A percentile compares a stretch with the other conserved stretches of the same genome.
These are phyloP conservation scores for Acrossocheilus fasciatus DNA, from an alignment of 2,797 vertebrate genomes.

Conservation along the genomic window DNA sequence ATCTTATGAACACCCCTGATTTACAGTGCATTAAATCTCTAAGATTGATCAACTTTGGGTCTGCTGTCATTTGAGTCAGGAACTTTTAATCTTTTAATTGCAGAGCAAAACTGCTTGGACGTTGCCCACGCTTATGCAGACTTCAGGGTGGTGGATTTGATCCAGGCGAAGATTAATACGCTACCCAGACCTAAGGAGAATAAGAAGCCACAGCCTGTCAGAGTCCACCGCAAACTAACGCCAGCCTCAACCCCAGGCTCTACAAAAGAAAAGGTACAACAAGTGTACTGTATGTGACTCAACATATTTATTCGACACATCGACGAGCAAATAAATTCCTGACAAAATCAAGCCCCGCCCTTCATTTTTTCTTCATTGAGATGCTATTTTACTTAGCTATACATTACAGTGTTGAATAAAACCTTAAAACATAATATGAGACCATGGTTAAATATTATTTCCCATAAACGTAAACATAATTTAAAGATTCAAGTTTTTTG, in stretches of 20 bases:
- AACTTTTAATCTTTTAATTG: conserved; percentile 53
- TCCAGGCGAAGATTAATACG: conserved; percentile 81
- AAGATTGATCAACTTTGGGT: conserved; percentile 37
- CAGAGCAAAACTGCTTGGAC: conserved; percentile 85
- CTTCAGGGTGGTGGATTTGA: conserved; percentile 78
- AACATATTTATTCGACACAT: background rate
- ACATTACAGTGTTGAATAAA: background rate
- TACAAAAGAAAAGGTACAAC: conserved; percentile 78
- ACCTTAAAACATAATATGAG: background rate
- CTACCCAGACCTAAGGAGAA: conserved; percentile 76
- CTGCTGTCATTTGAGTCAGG: conserved; percentile 30
- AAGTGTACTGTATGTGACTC: background rate
- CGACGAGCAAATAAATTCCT: background rate
- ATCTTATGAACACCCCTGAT: conserved; percentile 12
- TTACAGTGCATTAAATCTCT: conserved; percentile 46
- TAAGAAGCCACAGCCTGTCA: conserved; percentile 69
- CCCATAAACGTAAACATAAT: background rate
- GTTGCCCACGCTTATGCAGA: conserved; percentile 84
- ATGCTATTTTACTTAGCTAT: background rate
- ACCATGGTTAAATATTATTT: background rate
- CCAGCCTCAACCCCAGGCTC: conserved; percentile 40
- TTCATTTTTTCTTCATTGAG: background rate
- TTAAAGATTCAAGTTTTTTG: background rate
- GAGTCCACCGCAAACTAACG: conserved; percentile 66
- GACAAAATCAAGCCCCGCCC: background rate